These are phyloP conservation scores for Diorhabda sublineata DNA, from an alignment of 1,140 invertebrate species.

Conservation along the genomic window DNA sequence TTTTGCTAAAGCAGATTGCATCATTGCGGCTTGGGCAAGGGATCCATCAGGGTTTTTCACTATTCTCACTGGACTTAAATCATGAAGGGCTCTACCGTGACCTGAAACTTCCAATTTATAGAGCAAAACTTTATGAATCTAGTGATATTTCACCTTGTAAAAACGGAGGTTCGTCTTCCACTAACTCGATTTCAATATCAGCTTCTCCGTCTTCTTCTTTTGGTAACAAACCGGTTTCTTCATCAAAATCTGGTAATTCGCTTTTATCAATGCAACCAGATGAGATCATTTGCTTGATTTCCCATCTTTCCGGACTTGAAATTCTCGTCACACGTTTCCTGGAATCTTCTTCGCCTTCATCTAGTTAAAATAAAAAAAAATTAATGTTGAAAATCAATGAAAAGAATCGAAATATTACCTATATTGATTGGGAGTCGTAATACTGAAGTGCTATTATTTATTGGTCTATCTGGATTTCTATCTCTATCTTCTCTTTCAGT, in stretches of 20 bases:
- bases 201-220: constrained; percentile 91
- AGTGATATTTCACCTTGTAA: constrained; percentile 56
- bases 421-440: constrained; percentile 64
- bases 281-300: constrained; percentile 85
- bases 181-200: constrained; percentile 98
- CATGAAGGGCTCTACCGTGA: constrained; percentile 82
- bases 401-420: constrained; percentile 4
- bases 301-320: constrained; percentile 93
- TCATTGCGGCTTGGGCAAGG: constrained; percentile 97
- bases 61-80: constrained; percentile 92
- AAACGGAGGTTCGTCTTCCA: constrained; percentile 98
- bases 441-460: constrained; percentile 54
- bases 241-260: constrained; percentile 89
- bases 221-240: constrained; percentile 80
- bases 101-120: constrained; percentile 39
- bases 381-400: neutral
- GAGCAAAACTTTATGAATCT: too few species aligned
- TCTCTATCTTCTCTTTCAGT: constrained; percentile 64
- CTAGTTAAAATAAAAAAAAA: constrained; percentile 12
- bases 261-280: constrained; percentile 80
- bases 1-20: constrained; percentile 97
- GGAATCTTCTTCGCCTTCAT: constrained; percentile 73
- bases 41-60: constrained; percentile 99
- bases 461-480: constrained; percentile 83
- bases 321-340: constrained; percentile 83